phyloP scores from a whole-genome alignment of 1,140 invertebrate species.

The Drosophila ohnishii region DNA sequence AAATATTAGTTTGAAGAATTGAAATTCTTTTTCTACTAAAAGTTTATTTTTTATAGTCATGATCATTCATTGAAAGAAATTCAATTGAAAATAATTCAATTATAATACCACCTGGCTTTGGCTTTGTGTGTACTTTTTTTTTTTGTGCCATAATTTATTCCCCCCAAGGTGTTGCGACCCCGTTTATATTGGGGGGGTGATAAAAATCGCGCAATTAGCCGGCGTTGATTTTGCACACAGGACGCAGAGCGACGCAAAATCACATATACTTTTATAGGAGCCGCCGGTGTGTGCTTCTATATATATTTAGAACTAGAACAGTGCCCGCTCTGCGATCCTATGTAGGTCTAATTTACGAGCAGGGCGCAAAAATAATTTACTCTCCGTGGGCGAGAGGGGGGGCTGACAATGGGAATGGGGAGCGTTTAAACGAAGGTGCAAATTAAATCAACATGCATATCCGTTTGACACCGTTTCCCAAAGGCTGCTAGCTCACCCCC shows the following conservation, averaged over 20 bases:
- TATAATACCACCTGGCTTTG: slow-evolving; percentile 11
- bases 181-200: slow-evolving; percentile 60
- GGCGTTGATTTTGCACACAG: slow-evolving; percentile 76
- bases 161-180: slow-evolving; percentile 53
- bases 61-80: not conserved
- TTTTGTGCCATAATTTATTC: slow-evolving; percentile 30
- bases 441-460: slow-evolving; percentile 82
- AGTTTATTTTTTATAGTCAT: no score
- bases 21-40: no score
- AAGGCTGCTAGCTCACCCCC: slow-evolving; percentile 19
- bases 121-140: not conserved
- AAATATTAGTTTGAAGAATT: no score
- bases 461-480: slow-evolving; percentile 78
- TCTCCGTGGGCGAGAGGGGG: slow-evolving; percentile 38
- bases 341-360: slow-evolving; percentile 71
- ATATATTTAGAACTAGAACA: slow-evolving; percentile 53
- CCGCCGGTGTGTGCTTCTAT: not conserved
- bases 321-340: slow-evolving; percentile 38
- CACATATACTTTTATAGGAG: slow-evolving; percentile 1
- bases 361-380: slow-evolving; percentile 69
- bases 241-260: slow-evolving; percentile 37
- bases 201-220: slow-evolving; percentile 78
- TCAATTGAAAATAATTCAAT: slow-evolving; percentile 1
- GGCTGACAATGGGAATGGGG: slow-evolving; percentile 26
- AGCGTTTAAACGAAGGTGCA: slow-evolving; percentile 77